A percentile compares a stretch with the other conserved stretches of the same genome.
These are phyloP conservation scores for Agrochola macilenta DNA, from an alignment of 2,888 invertebrate genomes.

Conservation along the genomic window DNA sequence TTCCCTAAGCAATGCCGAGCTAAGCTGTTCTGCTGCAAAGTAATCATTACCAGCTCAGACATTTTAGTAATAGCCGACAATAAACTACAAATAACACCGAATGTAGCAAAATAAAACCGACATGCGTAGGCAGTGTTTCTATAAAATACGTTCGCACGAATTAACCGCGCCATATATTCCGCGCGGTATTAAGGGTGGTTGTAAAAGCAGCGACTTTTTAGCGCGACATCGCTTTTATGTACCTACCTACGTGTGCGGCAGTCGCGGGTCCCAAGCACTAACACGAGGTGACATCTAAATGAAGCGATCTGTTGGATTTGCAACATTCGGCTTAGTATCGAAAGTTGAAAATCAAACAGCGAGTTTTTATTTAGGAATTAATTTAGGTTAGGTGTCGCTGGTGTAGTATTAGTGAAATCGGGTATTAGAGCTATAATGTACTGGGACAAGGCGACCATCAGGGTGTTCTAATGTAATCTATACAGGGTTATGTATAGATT, in stretches of 20 bases:
- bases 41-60: not conserved
- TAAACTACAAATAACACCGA: not conserved
- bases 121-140: conserved; percentile 16
- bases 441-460: too few relatives aligned
- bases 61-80: not conserved
- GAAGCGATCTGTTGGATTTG: not conserved
- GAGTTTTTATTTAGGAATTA: too few relatives aligned
- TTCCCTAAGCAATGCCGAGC: not conserved
- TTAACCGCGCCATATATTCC: conserved; percentile 38
- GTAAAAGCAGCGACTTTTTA: conserved; percentile 40
- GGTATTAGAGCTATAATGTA: too few relatives aligned
- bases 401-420: not conserved
- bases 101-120: conserved; percentile 9
- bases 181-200: conserved; percentile 2
- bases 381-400: too few relatives aligned
- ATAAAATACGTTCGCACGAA: conserved; percentile 38
- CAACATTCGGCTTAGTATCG: not conserved
- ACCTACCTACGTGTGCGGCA: too few relatives aligned
- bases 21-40: not conserved
- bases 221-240: conserved; percentile 21
- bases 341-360: not conserved
- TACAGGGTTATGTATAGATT: too few relatives aligned
- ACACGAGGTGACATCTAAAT: not conserved
- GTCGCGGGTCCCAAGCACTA: not conserved
- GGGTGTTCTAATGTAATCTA: not conserved